Evolutionary conservation across 2,797 vertebrate species (phyloP).

Genomic region (Pangasius krempfi): DNA sequence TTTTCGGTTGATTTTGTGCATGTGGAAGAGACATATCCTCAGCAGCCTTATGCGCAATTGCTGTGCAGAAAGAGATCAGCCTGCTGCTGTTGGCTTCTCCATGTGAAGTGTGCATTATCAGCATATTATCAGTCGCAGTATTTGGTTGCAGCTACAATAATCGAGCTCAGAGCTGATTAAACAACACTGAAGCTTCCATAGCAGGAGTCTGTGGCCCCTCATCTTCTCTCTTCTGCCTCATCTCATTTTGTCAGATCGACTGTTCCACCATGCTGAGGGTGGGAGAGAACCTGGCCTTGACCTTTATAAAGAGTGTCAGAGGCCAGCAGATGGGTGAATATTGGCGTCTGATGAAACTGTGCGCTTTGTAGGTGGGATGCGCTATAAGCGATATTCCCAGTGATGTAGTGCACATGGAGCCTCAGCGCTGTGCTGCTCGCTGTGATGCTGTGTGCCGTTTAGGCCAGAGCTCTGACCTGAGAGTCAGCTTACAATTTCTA

Average conservation of each 20-base stretch:
- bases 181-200: background rate
- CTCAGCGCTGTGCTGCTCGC: background rate
- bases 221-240: slow-evolving; percentile 3
- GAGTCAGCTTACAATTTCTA: slow-evolving; percentile 42
- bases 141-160: background rate
- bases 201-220: background rate
- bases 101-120: background rate
- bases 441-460: slow-evolving; percentile 35
- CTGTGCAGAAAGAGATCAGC: background rate
- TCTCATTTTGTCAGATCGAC: background rate
- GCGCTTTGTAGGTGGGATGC: background rate
- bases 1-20: background rate
- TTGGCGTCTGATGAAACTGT: background rate
- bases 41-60: background rate
- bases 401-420: background rate
- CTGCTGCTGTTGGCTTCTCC: background rate
- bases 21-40: background rate
- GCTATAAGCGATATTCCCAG: background rate
- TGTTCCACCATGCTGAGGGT: slow-evolving; percentile 12
- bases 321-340: background rate
- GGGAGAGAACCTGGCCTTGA: slow-evolving; percentile 16
- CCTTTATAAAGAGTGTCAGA: background rate
- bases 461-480: slow-evolving; percentile 49
- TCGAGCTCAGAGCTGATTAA: background rate
- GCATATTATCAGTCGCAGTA: background rate